Base-by-base conservation (phyloP, 2,888 invertebrate species). In the Chymomyza procnemis region DNA sequence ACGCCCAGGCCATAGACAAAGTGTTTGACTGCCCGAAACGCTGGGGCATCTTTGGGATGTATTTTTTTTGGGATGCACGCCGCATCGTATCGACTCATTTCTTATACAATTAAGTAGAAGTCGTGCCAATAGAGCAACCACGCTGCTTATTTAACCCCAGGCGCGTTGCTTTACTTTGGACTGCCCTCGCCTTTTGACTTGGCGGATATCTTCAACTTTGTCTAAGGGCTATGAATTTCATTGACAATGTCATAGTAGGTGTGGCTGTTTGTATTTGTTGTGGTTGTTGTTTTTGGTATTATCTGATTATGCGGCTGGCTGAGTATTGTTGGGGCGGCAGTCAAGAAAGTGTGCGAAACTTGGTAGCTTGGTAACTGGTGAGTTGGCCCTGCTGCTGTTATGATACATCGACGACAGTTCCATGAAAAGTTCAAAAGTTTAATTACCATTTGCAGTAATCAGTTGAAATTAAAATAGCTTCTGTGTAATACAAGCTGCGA, bases 371-470 rank as follows among this genome's bases (percentile, higher is more conserved):
- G 34, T 9, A 41, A 12, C 34, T 41, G 6, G 5, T 9, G 9
- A 41, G 3, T 12, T 41, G 34, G 9, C 4, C 9, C 1, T 8
- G 34, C 34, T 3, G 9, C 12, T 30, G 30, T 18, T 6, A n/a
- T 55, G 84, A 86, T 86, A 79, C 81, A 81, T 78, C 82, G 73
- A 76, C 78, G 76, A 69, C 73, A 70, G 69, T 72, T 65, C 82
- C 79, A 60, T 73, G 61, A 72, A 72, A 80, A 87, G 89, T 87
- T 85, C 82, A 79, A 87, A 88, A 89, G 85, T 89, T 89, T 89
- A 89, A 89, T 89, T 89, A 88, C 85, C 85, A 85, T 82, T 80
- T 79, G 64, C 71, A 64, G 78, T 75, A 85, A 86, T 82, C 80
- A 80, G 69, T 69, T 66, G 61, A 76, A 75, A 75, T 71, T 71